Base-by-base conservation (phyloP, 2,797 vertebrate genomes). In the Lates japonicus region DNA sequence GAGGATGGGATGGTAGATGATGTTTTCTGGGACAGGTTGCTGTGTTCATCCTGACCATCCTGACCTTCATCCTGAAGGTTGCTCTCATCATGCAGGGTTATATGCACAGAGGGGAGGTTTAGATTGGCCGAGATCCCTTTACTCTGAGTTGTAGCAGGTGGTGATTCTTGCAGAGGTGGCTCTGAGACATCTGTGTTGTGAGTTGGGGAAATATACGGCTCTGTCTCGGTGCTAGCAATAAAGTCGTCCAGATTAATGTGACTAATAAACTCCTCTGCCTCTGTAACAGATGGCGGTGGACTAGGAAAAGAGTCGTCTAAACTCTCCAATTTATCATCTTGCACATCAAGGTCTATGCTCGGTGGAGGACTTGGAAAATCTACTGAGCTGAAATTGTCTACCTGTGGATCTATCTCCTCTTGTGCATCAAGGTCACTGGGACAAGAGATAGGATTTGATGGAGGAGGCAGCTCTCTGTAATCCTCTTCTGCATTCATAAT, bases 261-360 rank as follows among this genome's bases (percentile, higher is more conserved):
- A 82, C 85, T 80, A 78, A 91, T 90, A 85, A 92, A 93, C 42
- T 94, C 93, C 46, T 94, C 93, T 76, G 71, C 58, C 55, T 93
- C 94, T 68, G 67, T 76, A 77, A 95, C 87, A 71, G 93, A 94
- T 63, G 91, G 93, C 0, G 94, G 94, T 19, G 94, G 94, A 81
- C 94, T 95, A 17, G 94, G 94, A 85, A 95, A 95, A 70, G 93
- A 94, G 74, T 95, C 93, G 0, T 95, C 93, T 70, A 94, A 93
- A 90, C 93, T 94, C 74, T 94, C 93, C 72, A 94, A 41, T 88
- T 93, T 94, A 83, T 94, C 94, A 83, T 95, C 94, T 78, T 94
- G 93, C 70, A 94, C 37, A 59, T 95, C 91, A 7, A 95, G 91
- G 83, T 95, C 94, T 80, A 94, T 90, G 87, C 93, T 94, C 14